Evolutionary conservation across 2,888 invertebrate species (phyloP), one percentile per base, ranked within the genome.

Genomic region (Griposia aprilina): DNA sequence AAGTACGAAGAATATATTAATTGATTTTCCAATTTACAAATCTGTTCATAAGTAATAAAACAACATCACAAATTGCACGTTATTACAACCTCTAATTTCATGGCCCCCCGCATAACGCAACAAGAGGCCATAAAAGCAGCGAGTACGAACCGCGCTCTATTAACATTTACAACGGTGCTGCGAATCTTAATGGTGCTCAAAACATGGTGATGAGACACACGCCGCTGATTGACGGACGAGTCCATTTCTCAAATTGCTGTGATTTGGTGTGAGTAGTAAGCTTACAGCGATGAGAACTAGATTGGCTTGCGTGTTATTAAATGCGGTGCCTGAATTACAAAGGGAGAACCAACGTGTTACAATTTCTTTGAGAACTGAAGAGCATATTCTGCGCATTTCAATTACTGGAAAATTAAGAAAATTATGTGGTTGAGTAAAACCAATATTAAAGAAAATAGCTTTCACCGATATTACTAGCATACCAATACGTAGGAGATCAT

Each of bases 221-320:
- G 77, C 88, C 80, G 84, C 90, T 93, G 92, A 93, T 92, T 92
- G 92, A 92, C 88, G 82, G 80, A 83, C 81, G 85, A 87, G 71
- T 84, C 81, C 87, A 89, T 92, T 90, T 91, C 87, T 90, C 77
- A 90, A 89, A 92, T 93, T 90, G 88, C 88, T 77, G 59, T 67
- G 66, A 55, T 75, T 52, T 67, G 69, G 74, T 76, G 5, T 48
- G 50, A 87, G 65, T 81, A 10, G 73, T 8, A 62, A 63, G 30
- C 73, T 63, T 30, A 48, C 5, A 75, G 75, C 74, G 66, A 41
- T 50, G 13, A 60, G 5, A 13, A 63, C 30, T 45, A 50, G 20
- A 71, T 36, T 63, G 13, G 30, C 10, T 52, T 26, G 17, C 74
- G 7, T 30, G 23, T 23, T 76, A 5, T 17, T 52, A 20, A 75